These are phyloP conservation scores for Salvelinus namaycush DNA, from an alignment of 2,113 vertebrate genomes.

Conservation along the genomic window DNA sequence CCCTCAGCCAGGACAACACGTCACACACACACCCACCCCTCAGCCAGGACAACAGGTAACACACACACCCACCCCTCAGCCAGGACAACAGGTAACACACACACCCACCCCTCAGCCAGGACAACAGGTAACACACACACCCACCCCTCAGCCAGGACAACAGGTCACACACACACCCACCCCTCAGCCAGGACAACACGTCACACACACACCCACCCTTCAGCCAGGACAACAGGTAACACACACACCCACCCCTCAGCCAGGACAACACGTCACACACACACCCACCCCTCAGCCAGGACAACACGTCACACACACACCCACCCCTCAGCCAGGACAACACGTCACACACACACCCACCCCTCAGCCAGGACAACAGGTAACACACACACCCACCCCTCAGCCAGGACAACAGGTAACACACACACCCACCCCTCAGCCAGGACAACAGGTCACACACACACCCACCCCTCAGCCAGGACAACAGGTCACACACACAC, in stretches of 20 bases:
- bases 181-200: slow-evolving; percentile 88
- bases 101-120: slow-evolving; percentile 75
- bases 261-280: slow-evolving; percentile 85
- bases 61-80: slow-evolving; percentile 65
- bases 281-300: slow-evolving; percentile 84
- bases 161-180: slow-evolving; percentile 68
- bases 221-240: slow-evolving; percentile 88
- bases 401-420: slow-evolving; percentile 88
- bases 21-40: slow-evolving; percentile 45
- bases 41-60: slow-evolving; percentile 88
- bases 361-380: slow-evolving; percentile 89
- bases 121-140: slow-evolving; percentile 84
- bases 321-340: slow-evolving; percentile 81
- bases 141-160: slow-evolving; percentile 85
- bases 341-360: slow-evolving; percentile 68
- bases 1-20: slow-evolving; percentile 89
- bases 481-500: slow-evolving; percentile 76
- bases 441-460: slow-evolving; percentile 83
- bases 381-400: slow-evolving; percentile 43
- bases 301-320: slow-evolving; percentile 76
- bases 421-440: slow-evolving; percentile 81
- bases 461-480: slow-evolving; percentile 76
- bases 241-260: slow-evolving; percentile 64
- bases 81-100: slow-evolving; percentile 83
- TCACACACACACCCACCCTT: slow-evolving; percentile 46